Evolutionary conservation across 2,113 vertebrate genomes (phyloP), one percentile per base, ranked within the genome.

Genomic region (Clarias magur): DNA sequence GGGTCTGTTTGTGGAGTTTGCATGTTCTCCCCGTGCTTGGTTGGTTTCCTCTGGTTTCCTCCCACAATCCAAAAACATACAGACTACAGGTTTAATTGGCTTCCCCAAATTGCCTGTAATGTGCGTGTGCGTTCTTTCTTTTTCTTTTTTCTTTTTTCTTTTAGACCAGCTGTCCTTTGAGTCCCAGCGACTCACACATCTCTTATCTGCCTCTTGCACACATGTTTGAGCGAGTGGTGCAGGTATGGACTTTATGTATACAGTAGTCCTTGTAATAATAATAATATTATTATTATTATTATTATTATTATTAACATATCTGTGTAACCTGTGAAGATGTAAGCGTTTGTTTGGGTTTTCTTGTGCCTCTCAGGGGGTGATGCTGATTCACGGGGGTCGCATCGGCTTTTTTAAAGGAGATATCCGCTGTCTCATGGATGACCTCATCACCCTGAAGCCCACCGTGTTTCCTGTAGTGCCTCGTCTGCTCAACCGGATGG

Each of bases 341-440:
- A 27, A 80, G 12, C 1, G 8, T 54, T 53, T 25, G 1, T 23
- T 3, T 25, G 19, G 2, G 17, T 81, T 62, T 7, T 79, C 27
- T 67, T 34, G 48, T 57, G 7, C 57, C 23, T 27, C 30, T 67
- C 87, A 99, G 98, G 94, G 94, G 75, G 95, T 98, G 19, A 38
- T 97, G 88, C 94, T 99, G 83, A 93, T 96, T 89, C 96, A 99
- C 0, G 98, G 98, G n/a, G 98, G 92, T 88, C 95, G 96, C 82
- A 98, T 99, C 83, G 98, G 98, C 88, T 99, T 95, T 93, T 99
- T 99, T 92, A 98, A 98, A 93, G 98, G 98, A 56, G 98, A 99
- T 90, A 98, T 99, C 89, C 96, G 97, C 57, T 93, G 97, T 13
- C 94, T 99, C 85, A 99, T 99, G 98, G 97, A 99, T 70, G 98